These are phyloP conservation scores for Nematopogon swammerdamellus DNA, from an alignment of 2,888 invertebrate species.

Conservation along the genomic window DNA sequence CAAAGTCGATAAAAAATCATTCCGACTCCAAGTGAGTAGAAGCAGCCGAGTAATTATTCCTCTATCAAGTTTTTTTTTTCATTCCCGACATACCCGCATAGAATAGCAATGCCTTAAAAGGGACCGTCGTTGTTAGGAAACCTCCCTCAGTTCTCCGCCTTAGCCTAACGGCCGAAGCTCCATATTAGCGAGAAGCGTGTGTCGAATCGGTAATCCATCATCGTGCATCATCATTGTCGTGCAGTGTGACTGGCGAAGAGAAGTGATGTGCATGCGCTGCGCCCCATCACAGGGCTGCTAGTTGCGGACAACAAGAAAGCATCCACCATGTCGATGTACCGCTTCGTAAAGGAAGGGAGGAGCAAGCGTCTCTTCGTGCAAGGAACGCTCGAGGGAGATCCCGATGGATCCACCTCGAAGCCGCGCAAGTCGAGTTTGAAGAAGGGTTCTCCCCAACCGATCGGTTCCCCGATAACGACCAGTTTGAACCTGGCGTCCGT, in stretches of 20 bases:
- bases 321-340: conserved; percentile 68
- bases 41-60: too few species aligned
- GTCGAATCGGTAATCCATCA: conserved; percentile 29
- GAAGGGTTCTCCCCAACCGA: conserved; percentile 41
- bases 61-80: too few species aligned
- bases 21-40: too few species aligned
- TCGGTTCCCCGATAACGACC: conserved; percentile 63
- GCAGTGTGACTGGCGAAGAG: conserved; percentile 2
- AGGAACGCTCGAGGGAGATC: conserved; percentile 64
- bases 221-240: neutral
- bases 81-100: too few species aligned
- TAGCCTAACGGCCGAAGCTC: neutral
- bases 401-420: conserved; percentile 38
- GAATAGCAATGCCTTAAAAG: too few species aligned
- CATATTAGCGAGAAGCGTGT: conserved; percentile 18
- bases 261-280: neutral
- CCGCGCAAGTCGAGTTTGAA: conserved; percentile 52
- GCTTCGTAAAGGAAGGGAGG: conserved; percentile 69
- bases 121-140: too few species aligned
- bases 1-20: too few species aligned
- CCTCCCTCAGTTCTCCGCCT: neutral
- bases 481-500: conserved; percentile 56
- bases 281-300: neutral
- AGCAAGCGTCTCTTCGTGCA: conserved; percentile 73
- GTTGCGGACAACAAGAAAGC: conserved; percentile 17